These are phyloP conservation scores for Drosophila mercatorum DNA, from an alignment of 2,888 invertebrate genomes.

Conservation along the genomic window DNA sequence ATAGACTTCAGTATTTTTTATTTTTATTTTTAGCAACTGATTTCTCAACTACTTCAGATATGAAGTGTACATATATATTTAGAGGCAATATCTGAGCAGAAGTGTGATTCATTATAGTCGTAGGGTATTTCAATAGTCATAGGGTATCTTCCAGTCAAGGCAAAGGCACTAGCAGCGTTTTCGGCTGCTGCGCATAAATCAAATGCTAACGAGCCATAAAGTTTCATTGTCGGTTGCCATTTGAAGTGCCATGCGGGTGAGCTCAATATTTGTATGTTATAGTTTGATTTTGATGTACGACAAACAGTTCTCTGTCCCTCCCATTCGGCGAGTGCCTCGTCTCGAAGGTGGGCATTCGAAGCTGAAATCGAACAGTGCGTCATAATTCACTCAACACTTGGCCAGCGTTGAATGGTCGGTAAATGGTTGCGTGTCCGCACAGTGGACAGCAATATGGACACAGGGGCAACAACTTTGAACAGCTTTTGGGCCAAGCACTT, in stretches of 20 bases:
- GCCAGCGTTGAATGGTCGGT: conserved; percentile 39
- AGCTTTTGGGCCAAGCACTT: conserved; percentile 42
- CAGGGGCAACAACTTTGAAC: conserved; percentile 26
- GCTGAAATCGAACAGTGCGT: conserved; percentile 57
- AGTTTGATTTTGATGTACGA: conserved; percentile 76
- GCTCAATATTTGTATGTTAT: conserved; percentile 72
- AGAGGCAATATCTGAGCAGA: not conserved
- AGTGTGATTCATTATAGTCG: too few relatives aligned
- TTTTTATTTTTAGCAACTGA: too few relatives aligned
- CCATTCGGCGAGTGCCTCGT: too few relatives aligned
- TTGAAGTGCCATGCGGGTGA: conserved; percentile 47
- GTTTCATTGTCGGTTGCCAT: conserved; percentile 70
- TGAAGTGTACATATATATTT: too few relatives aligned
- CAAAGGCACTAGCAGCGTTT: conserved; percentile 1
- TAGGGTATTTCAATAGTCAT: too few relatives aligned
- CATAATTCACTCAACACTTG: conserved; percentile 77
- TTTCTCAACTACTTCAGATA: too few relatives aligned
- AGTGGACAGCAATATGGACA: conserved; percentile 34
- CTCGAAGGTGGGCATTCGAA: conserved; percentile 66
- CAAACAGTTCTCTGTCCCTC: conserved; percentile 56
- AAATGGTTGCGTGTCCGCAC: conserved; percentile 63
- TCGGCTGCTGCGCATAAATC: conserved; percentile 65
- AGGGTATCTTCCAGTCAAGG: conserved; percentile 10
- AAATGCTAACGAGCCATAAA: conserved; percentile 74
- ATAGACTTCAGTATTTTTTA: not conserved